Evolutionary conservation across 2,113 vertebrate genomes (phyloP).

Genomic region (Camelus bactrianus): DNA sequence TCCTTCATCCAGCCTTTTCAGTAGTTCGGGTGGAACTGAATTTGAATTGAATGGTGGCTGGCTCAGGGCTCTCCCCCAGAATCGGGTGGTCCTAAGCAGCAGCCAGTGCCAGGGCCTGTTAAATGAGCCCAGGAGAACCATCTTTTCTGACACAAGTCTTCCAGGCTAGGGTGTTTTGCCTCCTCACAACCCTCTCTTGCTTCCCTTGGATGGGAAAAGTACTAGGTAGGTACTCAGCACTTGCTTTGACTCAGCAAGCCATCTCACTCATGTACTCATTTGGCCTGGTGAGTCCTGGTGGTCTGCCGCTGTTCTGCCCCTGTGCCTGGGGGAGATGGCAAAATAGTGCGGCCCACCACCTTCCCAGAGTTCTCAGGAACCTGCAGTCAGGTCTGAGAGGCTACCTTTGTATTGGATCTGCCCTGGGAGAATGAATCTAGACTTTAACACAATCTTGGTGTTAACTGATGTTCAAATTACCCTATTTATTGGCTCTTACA

Average conservation of each 20-base stretch:
- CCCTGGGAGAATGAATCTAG: not conserved
- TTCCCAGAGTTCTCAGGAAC: not conserved
- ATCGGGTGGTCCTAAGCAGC: not conserved
- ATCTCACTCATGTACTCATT: accelerated
- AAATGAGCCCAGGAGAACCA: not conserved
- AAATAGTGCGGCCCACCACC: not conserved
- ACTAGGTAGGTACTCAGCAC: not conserved
- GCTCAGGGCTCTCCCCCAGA: not conserved
- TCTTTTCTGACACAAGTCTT: not conserved
- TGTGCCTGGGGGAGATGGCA: accelerated
- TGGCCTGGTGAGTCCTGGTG: not conserved
- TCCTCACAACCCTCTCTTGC: not conserved
- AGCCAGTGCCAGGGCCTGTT: not conserved
- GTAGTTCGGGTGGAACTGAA: not conserved
- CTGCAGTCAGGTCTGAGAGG: not conserved
- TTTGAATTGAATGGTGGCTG: not conserved
- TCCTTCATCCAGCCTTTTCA: not conserved
- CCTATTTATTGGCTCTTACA: not conserved
- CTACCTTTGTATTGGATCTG: not conserved
- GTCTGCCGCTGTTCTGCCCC: not conserved
- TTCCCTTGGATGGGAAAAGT: not conserved
- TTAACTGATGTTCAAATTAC: not conserved
- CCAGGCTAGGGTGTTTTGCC: not conserved
- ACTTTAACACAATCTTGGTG: not conserved
- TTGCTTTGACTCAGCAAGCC: not conserved